Conservation (phyloP, 2,888 invertebrate species). For the Gymnocheta viridis region DNA sequence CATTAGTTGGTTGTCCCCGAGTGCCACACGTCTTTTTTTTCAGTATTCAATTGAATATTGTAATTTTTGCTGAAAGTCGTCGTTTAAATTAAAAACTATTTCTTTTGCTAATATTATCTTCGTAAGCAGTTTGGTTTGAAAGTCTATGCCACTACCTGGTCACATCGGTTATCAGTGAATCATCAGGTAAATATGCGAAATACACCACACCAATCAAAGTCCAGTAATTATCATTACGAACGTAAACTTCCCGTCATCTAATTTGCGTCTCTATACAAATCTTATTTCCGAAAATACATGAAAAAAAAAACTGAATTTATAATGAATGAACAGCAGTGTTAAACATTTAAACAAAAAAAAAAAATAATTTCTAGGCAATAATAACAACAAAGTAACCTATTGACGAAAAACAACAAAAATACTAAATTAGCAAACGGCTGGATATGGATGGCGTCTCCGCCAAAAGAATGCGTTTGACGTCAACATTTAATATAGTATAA, state of each 20-base stretch:
- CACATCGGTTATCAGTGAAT: conserved; percentile 43
- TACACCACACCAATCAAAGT: neutral
- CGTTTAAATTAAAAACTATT: neutral
- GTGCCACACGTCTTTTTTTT: too few species aligned
- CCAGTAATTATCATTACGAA: neutral
- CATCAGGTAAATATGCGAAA: conserved; percentile 18
- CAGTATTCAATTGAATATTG: too few species aligned
- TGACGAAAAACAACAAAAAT: neutral
- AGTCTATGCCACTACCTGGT: conserved; percentile 9
- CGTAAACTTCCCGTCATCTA: conserved; percentile 24
- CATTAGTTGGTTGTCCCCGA: too few species aligned
- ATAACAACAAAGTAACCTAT: neutral
- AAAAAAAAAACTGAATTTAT: neutral
- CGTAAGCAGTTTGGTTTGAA: neutral
- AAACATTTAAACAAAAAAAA: neutral
- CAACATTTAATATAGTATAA: conserved; percentile 21
- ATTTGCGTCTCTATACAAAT: conserved; percentile 46
- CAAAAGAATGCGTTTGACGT: conserved; percentile 61
- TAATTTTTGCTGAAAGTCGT: too few species aligned
- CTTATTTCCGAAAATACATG: conserved; percentile 34
- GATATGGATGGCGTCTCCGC: neutral
- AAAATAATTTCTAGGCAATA: neutral
- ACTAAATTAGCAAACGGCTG: neutral
- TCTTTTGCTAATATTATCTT: neutral
- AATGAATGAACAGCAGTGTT: neutral